These are phyloP conservation scores for Ennomos quercinarius DNA, from an alignment of 2,888 invertebrate species.

Conservation along the genomic window DNA sequence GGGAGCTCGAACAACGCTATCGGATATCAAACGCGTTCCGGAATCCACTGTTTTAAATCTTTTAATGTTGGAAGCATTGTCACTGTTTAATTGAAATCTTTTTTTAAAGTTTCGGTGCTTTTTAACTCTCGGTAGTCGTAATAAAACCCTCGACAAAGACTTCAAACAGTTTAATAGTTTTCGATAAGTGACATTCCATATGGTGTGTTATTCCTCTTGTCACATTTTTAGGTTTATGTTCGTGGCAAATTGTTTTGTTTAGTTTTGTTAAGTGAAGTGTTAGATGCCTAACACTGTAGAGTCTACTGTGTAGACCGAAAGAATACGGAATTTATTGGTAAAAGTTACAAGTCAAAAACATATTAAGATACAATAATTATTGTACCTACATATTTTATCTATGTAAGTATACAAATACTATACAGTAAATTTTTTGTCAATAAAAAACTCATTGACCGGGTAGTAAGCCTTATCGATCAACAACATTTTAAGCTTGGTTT, in stretches of 20 bases:
- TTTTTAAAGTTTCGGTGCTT: slow-evolving; percentile 71
- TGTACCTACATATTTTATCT: too few relatives aligned
- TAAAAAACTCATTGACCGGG: too few relatives aligned
- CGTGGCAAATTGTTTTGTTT: slow-evolving; percentile 51
- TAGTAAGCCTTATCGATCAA: too few relatives aligned
- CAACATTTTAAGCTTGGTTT: too few relatives aligned
- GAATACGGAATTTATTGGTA: too few relatives aligned
- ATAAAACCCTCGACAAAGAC: slow-evolving; percentile 78
- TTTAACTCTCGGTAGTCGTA: slow-evolving; percentile 72
- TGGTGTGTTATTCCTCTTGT: slow-evolving; percentile 65
- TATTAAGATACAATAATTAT: too few relatives aligned
- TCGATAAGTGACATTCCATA: slow-evolving; percentile 71
- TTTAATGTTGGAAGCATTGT: slow-evolving; percentile 78
- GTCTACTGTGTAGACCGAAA: too few relatives aligned
- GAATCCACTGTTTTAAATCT: slow-evolving; percentile 56
- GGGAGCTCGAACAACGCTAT: slow-evolving; percentile 76
- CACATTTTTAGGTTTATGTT: slow-evolving; percentile 75
- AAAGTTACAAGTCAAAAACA: too few relatives aligned
- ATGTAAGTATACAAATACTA: too few relatives aligned
- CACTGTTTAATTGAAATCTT: slow-evolving; percentile 79
- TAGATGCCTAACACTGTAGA: not conserved
- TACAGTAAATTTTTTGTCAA: too few relatives aligned
- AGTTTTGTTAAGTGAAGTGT: slow-evolving; percentile 27
- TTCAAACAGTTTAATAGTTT: slow-evolving; percentile 74
- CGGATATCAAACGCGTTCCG: slow-evolving; percentile 79